A percentile compares a stretch with the other conserved stretches of the same genome.
Conservation (phyloP, 1,140 invertebrate genomes). For the Phortica variegata region DNA sequence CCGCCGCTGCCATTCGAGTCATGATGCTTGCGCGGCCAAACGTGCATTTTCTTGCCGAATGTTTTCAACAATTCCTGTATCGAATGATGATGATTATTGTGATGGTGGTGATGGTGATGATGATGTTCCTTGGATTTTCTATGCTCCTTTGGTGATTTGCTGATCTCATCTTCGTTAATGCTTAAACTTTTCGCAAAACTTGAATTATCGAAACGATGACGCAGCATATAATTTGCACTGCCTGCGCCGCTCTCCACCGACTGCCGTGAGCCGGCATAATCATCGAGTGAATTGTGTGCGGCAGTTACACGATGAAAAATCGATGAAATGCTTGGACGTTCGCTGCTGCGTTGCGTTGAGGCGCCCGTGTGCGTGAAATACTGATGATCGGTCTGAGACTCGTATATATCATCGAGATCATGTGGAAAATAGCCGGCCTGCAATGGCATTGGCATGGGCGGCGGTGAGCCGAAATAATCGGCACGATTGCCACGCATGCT, state of each 20-base stretch:
- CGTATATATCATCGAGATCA: conserved; percentile 56
- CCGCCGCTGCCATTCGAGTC: conserved; percentile 56
- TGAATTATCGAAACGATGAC: conserved; percentile 60
- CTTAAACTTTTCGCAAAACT: conserved; percentile 61
- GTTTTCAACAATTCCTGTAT: conserved; percentile 73
- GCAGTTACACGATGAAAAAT: conserved; percentile 48
- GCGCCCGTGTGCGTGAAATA: conserved; percentile 55
- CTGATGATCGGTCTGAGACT: conserved; percentile 51
- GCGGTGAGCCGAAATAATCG: conserved; percentile 42
- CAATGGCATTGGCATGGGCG: conserved; percentile 25
- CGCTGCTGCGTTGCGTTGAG: conserved; percentile 30
- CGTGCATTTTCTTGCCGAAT: conserved; percentile 68
- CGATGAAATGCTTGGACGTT: conserved; percentile 48
- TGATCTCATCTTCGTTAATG: conserved; percentile 44
- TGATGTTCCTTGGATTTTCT: conserved; percentile 23
- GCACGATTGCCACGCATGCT: conserved; percentile 39
- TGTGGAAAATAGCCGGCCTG: conserved; percentile 48
- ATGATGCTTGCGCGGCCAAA: conserved; percentile 63
- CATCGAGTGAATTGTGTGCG: conserved; percentile 40
- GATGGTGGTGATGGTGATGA: conserved; percentile 57
- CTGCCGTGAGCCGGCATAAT: conserved; percentile 34
- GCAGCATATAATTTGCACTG: conserved; percentile 11
- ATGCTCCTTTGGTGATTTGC: conserved; percentile 47
- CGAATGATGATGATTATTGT: conserved; percentile 62
- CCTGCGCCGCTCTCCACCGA: conserved; percentile 26